phyloP scores from a whole-genome alignment of 2,113 vertebrate species.

The Percina caprodes region DNA sequence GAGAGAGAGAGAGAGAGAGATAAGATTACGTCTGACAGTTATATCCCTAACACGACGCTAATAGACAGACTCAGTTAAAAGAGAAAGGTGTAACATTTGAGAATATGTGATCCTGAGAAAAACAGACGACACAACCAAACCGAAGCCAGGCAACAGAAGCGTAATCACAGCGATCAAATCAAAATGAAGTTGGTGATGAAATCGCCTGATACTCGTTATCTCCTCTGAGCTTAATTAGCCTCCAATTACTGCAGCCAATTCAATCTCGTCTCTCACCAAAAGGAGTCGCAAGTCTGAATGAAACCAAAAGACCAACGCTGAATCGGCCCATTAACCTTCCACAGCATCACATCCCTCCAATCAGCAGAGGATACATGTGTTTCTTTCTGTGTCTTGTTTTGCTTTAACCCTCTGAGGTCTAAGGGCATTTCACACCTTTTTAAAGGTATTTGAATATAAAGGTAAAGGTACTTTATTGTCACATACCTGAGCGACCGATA shows the following conservation, averaged over 20 bases:
- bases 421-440: too few relatives aligned
- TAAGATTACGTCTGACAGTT: neutral
- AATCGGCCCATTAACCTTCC: neutral
- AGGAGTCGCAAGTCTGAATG: neutral
- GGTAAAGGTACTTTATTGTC: too few relatives aligned
- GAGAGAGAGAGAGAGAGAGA: neutral
- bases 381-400: too few relatives aligned
- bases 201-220: slow-evolving; percentile 53
- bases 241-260: slow-evolving; percentile 12
- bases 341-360: neutral
- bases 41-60: neutral
- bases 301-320: slow-evolving; percentile 19
- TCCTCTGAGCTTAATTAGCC: slow-evolving; percentile 45
- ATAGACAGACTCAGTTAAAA: neutral
- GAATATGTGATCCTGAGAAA: slow-evolving; percentile 16
- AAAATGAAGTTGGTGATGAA: slow-evolving; percentile 40
- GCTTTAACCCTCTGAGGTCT: neutral
- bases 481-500: too few relatives aligned
- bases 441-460: too few relatives aligned
- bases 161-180: slow-evolving; percentile 48
- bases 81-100: slow-evolving; percentile 2
- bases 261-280: slow-evolving; percentile 13
- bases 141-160: too few relatives aligned
- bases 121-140: too few relatives aligned
- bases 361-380: neutral